These are phyloP conservation scores for Margaritifera margaritifera DNA, from an alignment of 2,888 invertebrate genomes.

Conservation along the genomic window DNA sequence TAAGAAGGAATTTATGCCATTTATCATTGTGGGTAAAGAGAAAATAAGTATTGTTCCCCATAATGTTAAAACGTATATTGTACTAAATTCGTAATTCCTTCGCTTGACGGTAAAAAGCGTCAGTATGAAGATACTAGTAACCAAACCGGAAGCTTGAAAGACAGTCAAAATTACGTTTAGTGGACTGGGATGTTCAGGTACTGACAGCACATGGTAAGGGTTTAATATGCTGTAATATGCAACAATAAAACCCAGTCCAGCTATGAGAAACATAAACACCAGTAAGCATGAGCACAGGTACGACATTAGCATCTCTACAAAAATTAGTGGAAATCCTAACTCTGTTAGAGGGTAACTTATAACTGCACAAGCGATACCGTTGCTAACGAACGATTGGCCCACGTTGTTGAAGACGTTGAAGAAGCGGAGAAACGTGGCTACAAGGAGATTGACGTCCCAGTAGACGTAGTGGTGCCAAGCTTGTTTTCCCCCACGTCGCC, in stretches of 20 bases:
- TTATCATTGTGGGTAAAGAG: neutral
- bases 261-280: conserved; percentile 12
- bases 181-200: neutral
- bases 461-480: conserved; percentile 52
- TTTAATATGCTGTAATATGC: neutral
- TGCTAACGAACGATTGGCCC: conserved; percentile 40
- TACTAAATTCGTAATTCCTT: neutral
- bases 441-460: conserved; percentile 51
- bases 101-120: conserved; percentile 1
- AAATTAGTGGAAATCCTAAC: conserved; percentile 24
- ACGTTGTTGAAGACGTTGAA: conserved; percentile 44
- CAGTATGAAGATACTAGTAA: conserved; percentile 2
- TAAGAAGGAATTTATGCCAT: neutral
- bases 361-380: conserved; percentile 50
- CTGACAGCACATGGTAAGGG: no score
- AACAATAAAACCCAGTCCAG: neutral
- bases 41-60: neutral
- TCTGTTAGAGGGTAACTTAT: conserved; percentile 52
- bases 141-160: conserved; percentile 5
- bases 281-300: conserved; percentile 32
- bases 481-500: conserved; percentile 50
- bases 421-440: conserved; percentile 33
- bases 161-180: neutral
- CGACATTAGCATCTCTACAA: conserved; percentile 44
- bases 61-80: neutral